Evolutionary conservation across 1,140 invertebrate species (phyloP), one percentile per base, ranked within the genome.

Genomic region (Rhynchophorus ferrugineus): DNA sequence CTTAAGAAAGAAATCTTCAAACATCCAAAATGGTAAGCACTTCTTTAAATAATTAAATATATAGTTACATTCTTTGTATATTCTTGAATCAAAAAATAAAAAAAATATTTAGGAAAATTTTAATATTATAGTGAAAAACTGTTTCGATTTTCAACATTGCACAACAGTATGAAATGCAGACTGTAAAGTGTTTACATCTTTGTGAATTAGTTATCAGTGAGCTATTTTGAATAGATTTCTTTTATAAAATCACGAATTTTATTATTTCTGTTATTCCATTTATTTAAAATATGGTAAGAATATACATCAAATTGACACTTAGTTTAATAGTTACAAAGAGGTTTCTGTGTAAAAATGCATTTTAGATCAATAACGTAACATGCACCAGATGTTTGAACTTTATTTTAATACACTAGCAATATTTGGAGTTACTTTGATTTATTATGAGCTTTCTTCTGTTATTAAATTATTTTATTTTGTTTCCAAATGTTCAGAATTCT

Each of bases 21-120:
- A 81, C 86, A 89, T 88, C 86, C 83, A 87, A 83, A 72, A 89
- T 89, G 86, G 86, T 87, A 78, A 73, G 86, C 81, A 62, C 57
- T 54, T 58, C 63, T 70, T 62, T 64, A 53, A 54, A 61, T 63
- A 59, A 64, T 63, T 61, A 62, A 61, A 62, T 54, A 44, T 54
- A 43, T 57, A 66, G 67, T 19, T 59, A 54, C 44, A 42, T 56
- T 56, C 61, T 64, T 59, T 53, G 61, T 44, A 39, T 11, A 17
- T 1, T 34, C 20, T 18, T n/a, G 13, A 39, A 24, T 3, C 13
- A 11, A 16, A 62, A 53, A 56, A 54, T 59, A 54, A 64, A 56
- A 61, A 56, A 57, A 58, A 61, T 59, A 58, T 59, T 38, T 59
- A 65, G 61, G 68, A 71, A 71, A 45, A 35, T 44, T 18, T 45